Conservation (phyloP, 2,888 invertebrate genomes). For the Drosophila vallismaia region DNA sequence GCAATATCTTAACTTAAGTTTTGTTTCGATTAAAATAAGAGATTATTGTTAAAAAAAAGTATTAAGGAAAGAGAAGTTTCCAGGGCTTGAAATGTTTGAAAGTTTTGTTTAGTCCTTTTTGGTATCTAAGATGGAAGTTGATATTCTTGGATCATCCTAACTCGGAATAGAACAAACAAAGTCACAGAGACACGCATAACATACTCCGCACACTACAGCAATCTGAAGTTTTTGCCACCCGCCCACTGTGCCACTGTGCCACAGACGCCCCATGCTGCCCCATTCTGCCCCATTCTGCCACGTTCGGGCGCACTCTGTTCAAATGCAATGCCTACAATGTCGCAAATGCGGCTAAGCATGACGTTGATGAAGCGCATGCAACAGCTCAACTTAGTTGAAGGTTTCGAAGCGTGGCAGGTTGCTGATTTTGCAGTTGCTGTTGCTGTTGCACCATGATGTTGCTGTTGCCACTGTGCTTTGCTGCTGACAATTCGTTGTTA, state of each 20-base stretch:
- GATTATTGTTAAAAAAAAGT: no score
- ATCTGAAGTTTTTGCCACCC: slow-evolving; percentile 3
- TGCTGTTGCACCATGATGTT: slow-evolving; percentile 50
- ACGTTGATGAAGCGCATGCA: slow-evolving; percentile 76
- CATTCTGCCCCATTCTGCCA: not conserved
- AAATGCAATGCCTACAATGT: slow-evolving; percentile 65
- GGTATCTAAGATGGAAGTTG: not conserved
- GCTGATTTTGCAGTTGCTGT: slow-evolving; percentile 41
- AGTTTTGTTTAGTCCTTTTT: no score
- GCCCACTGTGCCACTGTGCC: not conserved
- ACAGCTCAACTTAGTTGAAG: slow-evolving; percentile 68
- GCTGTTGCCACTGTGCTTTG: slow-evolving; percentile 50
- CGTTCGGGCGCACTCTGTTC: slow-evolving; percentile 32
- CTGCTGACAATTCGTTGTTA: slow-evolving; percentile 75
- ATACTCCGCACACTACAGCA: slow-evolving; percentile 17
- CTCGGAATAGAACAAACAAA: slow-evolving; percentile 38
- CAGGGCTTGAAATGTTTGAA: no score
- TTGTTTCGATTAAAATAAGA: no score
- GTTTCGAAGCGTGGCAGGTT: slow-evolving; percentile 54
- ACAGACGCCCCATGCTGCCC: not conserved
- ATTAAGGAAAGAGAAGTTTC: no score
- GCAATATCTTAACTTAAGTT: no score
- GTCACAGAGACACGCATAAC: slow-evolving; percentile 9
- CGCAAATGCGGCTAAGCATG: slow-evolving; percentile 73
- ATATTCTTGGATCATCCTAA: slow-evolving; percentile 11